Conservation (phyloP, 2,113 vertebrate species). For the Ptychochromis oligacanthus region DNA sequence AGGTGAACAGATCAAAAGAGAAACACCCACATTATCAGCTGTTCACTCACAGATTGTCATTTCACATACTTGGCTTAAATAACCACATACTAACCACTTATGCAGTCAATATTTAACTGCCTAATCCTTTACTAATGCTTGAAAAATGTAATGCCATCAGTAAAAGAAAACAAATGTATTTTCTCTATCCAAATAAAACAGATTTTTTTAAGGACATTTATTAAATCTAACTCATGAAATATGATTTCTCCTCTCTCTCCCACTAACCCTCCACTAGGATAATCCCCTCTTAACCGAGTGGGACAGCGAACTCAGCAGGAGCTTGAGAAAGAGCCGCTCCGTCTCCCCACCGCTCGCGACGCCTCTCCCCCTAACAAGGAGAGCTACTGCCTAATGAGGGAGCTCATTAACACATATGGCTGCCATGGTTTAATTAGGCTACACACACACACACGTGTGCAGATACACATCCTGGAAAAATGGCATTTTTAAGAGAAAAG, state of each 20-base stretch:
- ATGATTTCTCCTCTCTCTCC: slow-evolving; percentile 13
- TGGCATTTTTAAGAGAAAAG: slow-evolving; percentile 34
- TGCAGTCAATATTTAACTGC: neutral
- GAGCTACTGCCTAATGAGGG: slow-evolving; percentile 85
- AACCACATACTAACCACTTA: neutral
- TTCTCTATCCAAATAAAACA: neutral
- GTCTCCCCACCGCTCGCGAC: slow-evolving; percentile 61
- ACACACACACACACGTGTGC: slow-evolving; percentile 32
- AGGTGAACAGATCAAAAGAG: neutral
- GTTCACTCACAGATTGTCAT: neutral
- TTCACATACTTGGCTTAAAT: neutral
- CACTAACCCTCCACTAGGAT: slow-evolving; percentile 36
- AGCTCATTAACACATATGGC: slow-evolving; percentile 91
- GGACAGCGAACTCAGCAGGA: slow-evolving; percentile 79
- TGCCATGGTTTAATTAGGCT: slow-evolving; percentile 91
- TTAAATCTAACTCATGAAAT: slow-evolving; percentile 35
- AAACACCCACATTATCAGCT: neutral
- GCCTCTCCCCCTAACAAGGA: slow-evolving; percentile 84
- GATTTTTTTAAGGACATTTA: neutral
- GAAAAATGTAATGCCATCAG: neutral
- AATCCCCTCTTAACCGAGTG: slow-evolving; percentile 65
- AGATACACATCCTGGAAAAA: slow-evolving; percentile 5
- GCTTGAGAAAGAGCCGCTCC: slow-evolving; percentile 66
- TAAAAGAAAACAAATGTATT: neutral
- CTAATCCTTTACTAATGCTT: neutral